Conservation (phyloP, 2,113 vertebrate genomes). For the Archocentrus centrarchus region DNA sequence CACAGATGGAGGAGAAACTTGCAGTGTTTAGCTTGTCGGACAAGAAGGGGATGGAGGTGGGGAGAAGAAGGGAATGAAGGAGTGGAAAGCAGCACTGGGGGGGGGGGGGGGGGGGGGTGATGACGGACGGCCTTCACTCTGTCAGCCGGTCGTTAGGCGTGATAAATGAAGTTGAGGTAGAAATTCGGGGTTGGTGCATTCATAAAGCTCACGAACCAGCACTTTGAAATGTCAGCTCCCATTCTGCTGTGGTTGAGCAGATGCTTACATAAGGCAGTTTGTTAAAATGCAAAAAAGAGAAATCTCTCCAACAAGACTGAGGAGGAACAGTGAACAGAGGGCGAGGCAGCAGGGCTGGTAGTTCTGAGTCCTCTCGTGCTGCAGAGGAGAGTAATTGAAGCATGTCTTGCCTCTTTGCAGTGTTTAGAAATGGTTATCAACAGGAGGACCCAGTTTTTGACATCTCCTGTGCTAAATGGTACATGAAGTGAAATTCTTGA, state of each 20-base stretch:
- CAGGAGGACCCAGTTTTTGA: constrained; percentile 30
- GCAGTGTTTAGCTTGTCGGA: constrained; percentile 32
- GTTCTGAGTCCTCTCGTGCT: constrained; percentile 54
- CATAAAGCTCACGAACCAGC: constrained; percentile 42
- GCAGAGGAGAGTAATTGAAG: constrained; percentile 58
- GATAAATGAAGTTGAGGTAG: constrained; percentile 78
- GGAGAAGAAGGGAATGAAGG: constrained; percentile 17
- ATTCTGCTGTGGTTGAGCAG: constrained; percentile 74
- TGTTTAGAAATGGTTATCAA: constrained; percentile 62
- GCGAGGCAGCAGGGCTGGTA: constrained; percentile 27
- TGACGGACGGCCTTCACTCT: constrained; percentile 80
- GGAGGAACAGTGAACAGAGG: constrained; percentile 36
- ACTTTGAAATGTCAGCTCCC: constrained; percentile 79
- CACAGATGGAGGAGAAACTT: constrained; percentile 45
- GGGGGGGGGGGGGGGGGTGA: constrained; percentile 40
- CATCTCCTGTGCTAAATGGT: constrained; percentile 34
- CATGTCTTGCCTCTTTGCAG: constrained; percentile 35
- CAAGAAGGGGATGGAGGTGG: constrained; percentile 13
- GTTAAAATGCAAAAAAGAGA: constrained; percentile 63
- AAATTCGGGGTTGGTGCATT: constrained; percentile 59
- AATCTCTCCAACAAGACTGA: constrained; percentile 48
- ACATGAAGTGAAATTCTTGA: constrained; percentile 21
- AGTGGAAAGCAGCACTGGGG: constrained; percentile 7
- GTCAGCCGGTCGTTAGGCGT: constrained; percentile 75
- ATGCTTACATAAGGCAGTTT: constrained; percentile 76